Base-by-base conservation (phyloP, 2,113 vertebrate species). In the Calidris pugnax region DNA sequence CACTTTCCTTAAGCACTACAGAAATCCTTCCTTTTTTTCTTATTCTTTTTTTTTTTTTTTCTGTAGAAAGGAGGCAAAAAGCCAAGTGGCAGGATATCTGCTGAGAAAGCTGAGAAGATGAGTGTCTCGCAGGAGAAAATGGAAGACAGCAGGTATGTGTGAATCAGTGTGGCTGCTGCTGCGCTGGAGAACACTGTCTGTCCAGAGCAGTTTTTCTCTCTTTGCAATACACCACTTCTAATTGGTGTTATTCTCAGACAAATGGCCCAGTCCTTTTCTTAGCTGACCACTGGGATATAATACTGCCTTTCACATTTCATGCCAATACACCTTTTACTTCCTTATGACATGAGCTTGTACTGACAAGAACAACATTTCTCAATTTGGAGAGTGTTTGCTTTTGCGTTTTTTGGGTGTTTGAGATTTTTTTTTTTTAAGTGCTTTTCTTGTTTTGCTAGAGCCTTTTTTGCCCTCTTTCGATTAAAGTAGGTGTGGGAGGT, bases 141-240 rank as follows among this genome's bases (percentile, higher is more conserved):
- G 93, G 87, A 89, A 94, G 96, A 96, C 91, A 95, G 95, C 97
- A 98, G 98, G 98, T 98, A 97, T 9, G 97, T 95, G 95, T 93
- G 95, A 95, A 89, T 41, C 87, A 59, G 95, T 80, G 41, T 90
- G 95, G 73, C 85, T 88, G 14, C 76, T 80, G 89, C 93, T 95
- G 96, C 87, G 93, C 84, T 95, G 95, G 96, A 91, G 62, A 47
- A 57, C 18, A 74, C 84, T 94, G 87, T 53, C 92, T 85, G 79
- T 57, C 7, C 56, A 33, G 13, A 86, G 80, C 85, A 39, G 50
- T 19, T 81, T 77, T 86, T 12, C 30, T 41, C 64, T 90, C 79
- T 84, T 59, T 68, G 85, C 63, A 59, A 2, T 45, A 22, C 72
- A n/a, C 47, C 41, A 20, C 48, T 50, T 30, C 48, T 68, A 32